Conservation (phyloP, 2,888 invertebrate genomes). For the Leptinotarsa haldemani region DNA sequence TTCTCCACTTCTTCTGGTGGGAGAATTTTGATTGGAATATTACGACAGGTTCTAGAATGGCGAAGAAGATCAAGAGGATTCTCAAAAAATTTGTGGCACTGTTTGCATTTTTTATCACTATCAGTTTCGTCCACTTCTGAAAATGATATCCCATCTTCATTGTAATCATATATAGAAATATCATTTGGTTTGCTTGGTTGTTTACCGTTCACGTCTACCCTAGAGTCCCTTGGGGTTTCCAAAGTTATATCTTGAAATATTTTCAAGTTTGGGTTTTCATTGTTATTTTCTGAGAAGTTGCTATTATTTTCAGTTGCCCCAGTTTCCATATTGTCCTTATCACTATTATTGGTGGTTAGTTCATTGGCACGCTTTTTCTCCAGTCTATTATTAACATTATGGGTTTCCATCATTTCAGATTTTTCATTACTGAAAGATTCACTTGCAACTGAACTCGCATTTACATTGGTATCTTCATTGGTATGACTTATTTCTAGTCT, state of each 20-base stretch:
- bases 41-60: constrained; percentile 38
- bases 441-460: no score
- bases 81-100: constrained; percentile 35
- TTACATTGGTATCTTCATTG: neutral
- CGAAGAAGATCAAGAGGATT: constrained; percentile 40
- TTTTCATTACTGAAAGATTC: no score
- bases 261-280: constrained; percentile 11
- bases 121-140: constrained; percentile 9
- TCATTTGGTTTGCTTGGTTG: constrained; percentile 21
- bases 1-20: constrained; percentile 38
- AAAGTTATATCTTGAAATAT: constrained; percentile 22
- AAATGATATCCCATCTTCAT: constrained; percentile 32
- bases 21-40: constrained; percentile 29
- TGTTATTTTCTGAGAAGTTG: constrained; percentile 10
- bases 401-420: no score
- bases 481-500: neutral
- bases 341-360: no score
- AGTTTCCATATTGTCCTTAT: no score
- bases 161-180: constrained; percentile 45
- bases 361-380: no score
- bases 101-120: constrained; percentile 31
- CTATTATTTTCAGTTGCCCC: neutral
- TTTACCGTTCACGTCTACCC: neutral
- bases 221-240: neutral
- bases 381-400: no score